phyloP scores from a whole-genome alignment of 2,888 invertebrate species.

The Adineta ricciae region DNA sequence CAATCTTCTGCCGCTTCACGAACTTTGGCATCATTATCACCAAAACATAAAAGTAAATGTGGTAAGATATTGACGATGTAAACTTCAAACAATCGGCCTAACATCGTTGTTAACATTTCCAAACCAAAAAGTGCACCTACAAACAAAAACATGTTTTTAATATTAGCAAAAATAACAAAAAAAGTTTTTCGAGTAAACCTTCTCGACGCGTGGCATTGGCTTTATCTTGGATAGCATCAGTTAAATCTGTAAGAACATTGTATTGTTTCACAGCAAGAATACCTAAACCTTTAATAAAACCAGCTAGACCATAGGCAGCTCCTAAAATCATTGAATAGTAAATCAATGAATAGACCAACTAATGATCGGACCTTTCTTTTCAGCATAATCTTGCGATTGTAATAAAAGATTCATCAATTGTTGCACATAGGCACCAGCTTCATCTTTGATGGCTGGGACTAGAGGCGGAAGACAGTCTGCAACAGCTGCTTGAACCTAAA shows the following conservation, averaged over 20 bases:
- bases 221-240: slow-evolving; percentile 86
- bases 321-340: slow-evolving; percentile 53
- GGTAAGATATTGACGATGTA: slow-evolving; percentile 94
- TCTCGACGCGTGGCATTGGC: slow-evolving; percentile 86
- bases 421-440: slow-evolving; percentile 75
- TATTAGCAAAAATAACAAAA: no score
- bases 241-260: slow-evolving; percentile 84
- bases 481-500: slow-evolving; percentile 84
- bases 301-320: slow-evolving; percentile 92
- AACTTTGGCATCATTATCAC: slow-evolving; percentile 84
- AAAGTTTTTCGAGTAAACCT: slow-evolving; percentile 53
- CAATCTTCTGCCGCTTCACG: slow-evolving; percentile 86
- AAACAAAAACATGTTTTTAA: no score
- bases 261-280: slow-evolving; percentile 85
- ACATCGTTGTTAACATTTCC: slow-evolving; percentile 27
- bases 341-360: neutral
- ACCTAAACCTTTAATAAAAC: slow-evolving; percentile 85
- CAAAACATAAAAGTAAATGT: slow-evolving; percentile 83
- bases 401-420: slow-evolving; percentile 74
- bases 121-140: slow-evolving; percentile 30
- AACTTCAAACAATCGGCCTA: slow-evolving; percentile 92
- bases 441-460: slow-evolving; percentile 79
- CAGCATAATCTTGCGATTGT: slow-evolving; percentile 82
- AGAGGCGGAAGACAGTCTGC: slow-evolving; percentile 87
- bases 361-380: slow-evolving; percentile 56